Conservation (phyloP, 2,113 vertebrate genomes). For the Mus spicilegus region DNA sequence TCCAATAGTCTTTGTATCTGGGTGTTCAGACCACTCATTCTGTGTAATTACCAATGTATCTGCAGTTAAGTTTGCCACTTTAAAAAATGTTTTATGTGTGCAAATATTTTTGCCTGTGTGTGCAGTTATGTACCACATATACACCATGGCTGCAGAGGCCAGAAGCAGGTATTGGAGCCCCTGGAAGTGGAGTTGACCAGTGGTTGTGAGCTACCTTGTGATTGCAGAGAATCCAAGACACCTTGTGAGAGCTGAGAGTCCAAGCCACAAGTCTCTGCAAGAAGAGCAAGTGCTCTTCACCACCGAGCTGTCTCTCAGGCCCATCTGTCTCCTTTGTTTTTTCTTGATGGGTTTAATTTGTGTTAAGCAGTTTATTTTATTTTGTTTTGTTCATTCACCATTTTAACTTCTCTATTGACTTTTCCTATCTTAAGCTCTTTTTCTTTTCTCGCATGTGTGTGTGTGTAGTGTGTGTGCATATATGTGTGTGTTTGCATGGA, state of each 20-base stretch:
- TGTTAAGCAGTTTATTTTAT: background rate
- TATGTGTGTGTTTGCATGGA: background rate
- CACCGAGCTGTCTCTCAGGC: background rate
- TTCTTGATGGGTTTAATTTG: background rate
- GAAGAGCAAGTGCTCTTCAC: background rate
- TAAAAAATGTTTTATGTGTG: background rate
- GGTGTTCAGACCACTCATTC: background rate
- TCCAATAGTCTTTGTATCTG: background rate
- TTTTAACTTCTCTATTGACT: background rate
- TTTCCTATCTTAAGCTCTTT: background rate
- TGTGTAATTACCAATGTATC: background rate
- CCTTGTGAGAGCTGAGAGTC: background rate
- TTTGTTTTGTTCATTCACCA: background rate
- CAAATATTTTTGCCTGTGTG: background rate
- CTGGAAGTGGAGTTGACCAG: background rate
- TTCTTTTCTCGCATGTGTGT: background rate
- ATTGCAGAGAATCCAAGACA: background rate
- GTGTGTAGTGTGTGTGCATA: no score
- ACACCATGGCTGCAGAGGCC: background rate
- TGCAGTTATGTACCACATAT: background rate
- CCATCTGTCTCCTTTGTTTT: background rate
- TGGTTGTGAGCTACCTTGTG: background rate
- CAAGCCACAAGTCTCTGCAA: background rate
- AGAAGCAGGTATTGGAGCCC: background rate
- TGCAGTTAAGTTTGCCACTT: background rate